Evolutionary conservation across 2,797 vertebrate genomes (phyloP).

Genomic region (Eidolon dupreanum): DNA sequence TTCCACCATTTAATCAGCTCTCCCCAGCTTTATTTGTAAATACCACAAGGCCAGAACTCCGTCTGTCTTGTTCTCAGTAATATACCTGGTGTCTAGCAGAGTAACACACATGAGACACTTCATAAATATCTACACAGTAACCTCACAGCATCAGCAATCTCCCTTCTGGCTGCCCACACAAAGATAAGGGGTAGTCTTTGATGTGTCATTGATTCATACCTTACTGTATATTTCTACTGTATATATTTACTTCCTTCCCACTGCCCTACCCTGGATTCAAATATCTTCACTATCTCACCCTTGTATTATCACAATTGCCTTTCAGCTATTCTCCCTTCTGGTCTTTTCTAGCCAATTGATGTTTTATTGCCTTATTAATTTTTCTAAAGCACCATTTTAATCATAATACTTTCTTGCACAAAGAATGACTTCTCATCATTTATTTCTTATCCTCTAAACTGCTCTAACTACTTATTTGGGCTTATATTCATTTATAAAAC

Average conservation of each 20-base stretch:
- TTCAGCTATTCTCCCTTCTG: neutral
- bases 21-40: neutral
- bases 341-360: neutral
- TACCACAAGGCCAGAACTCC: neutral
- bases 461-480: neutral
- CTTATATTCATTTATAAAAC: neutral
- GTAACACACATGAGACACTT: neutral
- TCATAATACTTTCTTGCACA: neutral
- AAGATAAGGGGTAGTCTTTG: neutral
- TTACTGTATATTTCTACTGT: neutral
- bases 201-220: neutral
- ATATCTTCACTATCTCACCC: neutral
- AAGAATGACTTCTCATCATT: neutral
- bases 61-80: neutral
- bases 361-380: neutral
- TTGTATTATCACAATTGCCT: neutral
- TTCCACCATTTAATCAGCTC: neutral
- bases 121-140: neutral
- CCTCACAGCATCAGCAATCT: neutral
- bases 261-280: neutral
- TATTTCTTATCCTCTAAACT: neutral
- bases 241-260: neutral
- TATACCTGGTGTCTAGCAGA: neutral
- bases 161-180: neutral
- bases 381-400: constrained; percentile 6